A percentile compares a stretch with the other conserved stretches of the same genome.
Conservation (phyloP, 2,888 invertebrate genomes). For the Caenorhabditis sp. region DNA sequence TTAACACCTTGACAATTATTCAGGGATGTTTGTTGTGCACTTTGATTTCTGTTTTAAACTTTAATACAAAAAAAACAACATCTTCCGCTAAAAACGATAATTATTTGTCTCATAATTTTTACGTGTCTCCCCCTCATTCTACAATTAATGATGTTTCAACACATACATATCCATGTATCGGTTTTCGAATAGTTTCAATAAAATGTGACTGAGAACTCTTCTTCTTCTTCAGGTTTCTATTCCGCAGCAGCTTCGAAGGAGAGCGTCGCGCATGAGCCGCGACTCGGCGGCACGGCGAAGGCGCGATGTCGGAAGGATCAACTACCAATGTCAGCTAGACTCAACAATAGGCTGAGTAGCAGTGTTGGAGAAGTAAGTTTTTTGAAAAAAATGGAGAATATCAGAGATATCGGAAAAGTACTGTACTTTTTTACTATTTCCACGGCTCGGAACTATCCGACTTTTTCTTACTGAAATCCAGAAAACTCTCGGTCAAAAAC, state of each 20-base stretch:
- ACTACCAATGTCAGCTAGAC: conserved; percentile 3
- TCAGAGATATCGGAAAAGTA: too few species aligned
- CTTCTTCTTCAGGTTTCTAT: background rate
- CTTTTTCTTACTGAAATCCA: too few species aligned
- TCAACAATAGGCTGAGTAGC: conserved; percentile 51
- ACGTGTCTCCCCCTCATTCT: conserved; percentile 19
- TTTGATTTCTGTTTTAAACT: background rate
- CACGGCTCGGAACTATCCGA: too few species aligned
- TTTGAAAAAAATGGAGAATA: conserved; percentile 3
- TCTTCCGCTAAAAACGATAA: background rate
- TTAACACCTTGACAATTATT: background rate
- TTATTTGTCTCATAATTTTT: conserved; percentile 24
- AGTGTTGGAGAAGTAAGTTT: conserved; percentile 49
- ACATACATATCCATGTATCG: background rate
- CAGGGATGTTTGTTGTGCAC: conserved; percentile 1
- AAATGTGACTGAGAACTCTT: background rate
- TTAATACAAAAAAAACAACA: background rate
- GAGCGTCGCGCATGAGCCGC: background rate
- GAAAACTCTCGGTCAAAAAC: too few species aligned
- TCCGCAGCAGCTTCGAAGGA: background rate
- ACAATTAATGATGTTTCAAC: background rate
- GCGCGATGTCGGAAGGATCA: background rate
- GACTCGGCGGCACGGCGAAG: background rate
- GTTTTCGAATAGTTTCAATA: background rate
- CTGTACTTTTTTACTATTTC: too few species aligned